Base-by-base conservation (phyloP, 1,140 invertebrate species). In the Rhagoletis pomonella region DNA sequence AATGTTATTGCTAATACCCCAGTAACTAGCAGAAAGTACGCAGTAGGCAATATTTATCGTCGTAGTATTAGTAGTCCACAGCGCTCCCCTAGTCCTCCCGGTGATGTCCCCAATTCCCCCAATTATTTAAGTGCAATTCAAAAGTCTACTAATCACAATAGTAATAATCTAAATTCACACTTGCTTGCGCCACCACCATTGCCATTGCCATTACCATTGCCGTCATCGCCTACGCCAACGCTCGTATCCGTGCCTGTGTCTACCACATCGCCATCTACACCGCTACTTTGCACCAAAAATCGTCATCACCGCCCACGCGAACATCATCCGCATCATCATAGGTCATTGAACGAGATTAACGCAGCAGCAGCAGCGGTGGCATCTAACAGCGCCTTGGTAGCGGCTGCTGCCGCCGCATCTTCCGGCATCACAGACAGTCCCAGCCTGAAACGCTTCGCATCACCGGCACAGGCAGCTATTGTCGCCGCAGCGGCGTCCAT, bases 131-230 rank as follows among this genome's bases (percentile, higher is more conserved):
- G 91, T 92, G 90, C 90, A 62, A 90, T 88, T 91, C 90, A 81
- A 81, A 81, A 50, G 1, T 81, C 90, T 91, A 91, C 91, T 91
- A 91, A 91, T 89, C 91, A 91, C 90, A 89, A 91, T 89, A 89
- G 90, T 91, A 89, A 91, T 91, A 90, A 91, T 89, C 89, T 60
- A 62, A 60, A 59, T 85, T 85, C 84, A 85, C 84, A 59, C 55
- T 85, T 85, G 84, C 84, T 85, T 62, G 84, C 59, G n/a, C 59
- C 84, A 85, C 59, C 84, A 29, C 55, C 84, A 60, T 85, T 85
- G 58, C 84, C 84, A 86, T 64, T 55, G 62, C 60, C 58, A 62
- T 62, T 44, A 67, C 60, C 58, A 86, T 81, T 81, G 47, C 47
- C 73, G 47, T 81, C 47, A 55, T 50, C 73, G 44, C 67, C 29